Conservation (phyloP, 1,140 invertebrate species). For the Harlomillsia oculata region DNA sequence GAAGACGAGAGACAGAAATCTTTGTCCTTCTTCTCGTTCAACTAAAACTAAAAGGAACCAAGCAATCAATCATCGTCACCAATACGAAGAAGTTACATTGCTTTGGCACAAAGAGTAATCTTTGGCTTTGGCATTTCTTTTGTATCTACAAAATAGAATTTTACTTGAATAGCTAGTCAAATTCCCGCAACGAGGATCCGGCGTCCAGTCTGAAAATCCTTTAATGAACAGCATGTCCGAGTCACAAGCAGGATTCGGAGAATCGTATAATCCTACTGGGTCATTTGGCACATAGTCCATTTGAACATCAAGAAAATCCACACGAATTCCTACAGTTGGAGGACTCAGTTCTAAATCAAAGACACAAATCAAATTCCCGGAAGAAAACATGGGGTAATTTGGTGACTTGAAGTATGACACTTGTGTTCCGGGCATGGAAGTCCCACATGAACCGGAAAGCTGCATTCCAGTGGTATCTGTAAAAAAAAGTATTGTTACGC, state of each 20-base stretch:
- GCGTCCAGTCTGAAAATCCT: conserved; percentile 26
- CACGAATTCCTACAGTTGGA: conserved; percentile 13
- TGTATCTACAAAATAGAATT: conserved; percentile 1
- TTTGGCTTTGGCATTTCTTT: background rate
- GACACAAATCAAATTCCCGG: conserved; percentile 19
- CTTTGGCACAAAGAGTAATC: background rate
- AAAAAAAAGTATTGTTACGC: background rate
- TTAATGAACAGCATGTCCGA: conserved; percentile 30
- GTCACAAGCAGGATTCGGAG: conserved; percentile 18
- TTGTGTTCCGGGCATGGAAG: background rate
- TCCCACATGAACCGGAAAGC: conserved; percentile 16
- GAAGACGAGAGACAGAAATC: conserved; percentile 10
- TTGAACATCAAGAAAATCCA: conserved; percentile 23
- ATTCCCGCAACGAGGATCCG: conserved; percentile 29
- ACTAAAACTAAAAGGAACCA: conserved; percentile 11
- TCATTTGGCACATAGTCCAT: conserved; percentile 16
- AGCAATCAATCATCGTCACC: too few relatives aligned
- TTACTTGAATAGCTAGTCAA: conserved; percentile 28
- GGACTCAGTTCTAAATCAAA: conserved; percentile 18
- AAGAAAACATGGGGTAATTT: conserved; percentile 9
- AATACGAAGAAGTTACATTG: background rate
- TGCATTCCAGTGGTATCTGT: conserved; percentile 4
- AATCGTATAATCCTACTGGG: background rate
- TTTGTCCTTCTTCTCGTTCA: conserved; percentile 22
- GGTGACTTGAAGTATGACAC: conserved; percentile 25